Evolutionary conservation across 2,113 vertebrate genomes (phyloP).

Genomic region (Pterophyllum scalare): DNA sequence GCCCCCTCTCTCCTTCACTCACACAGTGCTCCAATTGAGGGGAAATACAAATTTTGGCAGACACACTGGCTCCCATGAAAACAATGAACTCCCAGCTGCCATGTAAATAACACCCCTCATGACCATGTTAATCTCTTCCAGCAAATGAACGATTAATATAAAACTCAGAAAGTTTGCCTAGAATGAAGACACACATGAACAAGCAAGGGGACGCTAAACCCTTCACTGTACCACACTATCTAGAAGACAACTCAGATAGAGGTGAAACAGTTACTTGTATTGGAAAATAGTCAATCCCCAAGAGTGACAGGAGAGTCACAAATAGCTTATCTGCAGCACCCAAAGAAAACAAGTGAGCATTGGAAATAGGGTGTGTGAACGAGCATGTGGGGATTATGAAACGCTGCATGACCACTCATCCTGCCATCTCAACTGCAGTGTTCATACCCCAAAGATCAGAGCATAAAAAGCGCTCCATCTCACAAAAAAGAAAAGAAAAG

Average conservation of each 20-base stretch:
- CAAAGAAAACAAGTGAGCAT: constrained; percentile 37
- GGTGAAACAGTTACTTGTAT: constrained; percentile 17
- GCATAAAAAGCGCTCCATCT: not conserved
- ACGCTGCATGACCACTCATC: constrained; percentile 33
- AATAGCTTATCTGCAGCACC: constrained; percentile 19
- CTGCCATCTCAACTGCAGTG: constrained; percentile 11
- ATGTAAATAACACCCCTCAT: constrained; percentile 66
- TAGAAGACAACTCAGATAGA: not conserved
- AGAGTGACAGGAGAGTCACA: constrained; percentile 12
- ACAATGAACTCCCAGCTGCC: constrained; percentile 67
- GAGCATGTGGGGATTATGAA: constrained; percentile 23
- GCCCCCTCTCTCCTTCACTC: not conserved
- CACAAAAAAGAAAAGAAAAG: not conserved
- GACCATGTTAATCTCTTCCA: constrained; percentile 58
- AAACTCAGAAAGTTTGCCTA: constrained; percentile 43
- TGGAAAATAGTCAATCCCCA: constrained; percentile 19
- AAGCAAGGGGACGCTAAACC: constrained; percentile 1
- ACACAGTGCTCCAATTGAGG: constrained; percentile 41
- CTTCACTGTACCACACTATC: not conserved
- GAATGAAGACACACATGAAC: constrained; percentile 15
- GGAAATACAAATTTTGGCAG: constrained; percentile 72
- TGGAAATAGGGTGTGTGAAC: constrained; percentile 46
- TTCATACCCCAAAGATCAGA: constrained; percentile 23
- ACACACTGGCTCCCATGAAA: constrained; percentile 62
- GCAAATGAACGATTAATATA: constrained; percentile 48